Conservation (phyloP, 2,113 vertebrate species). For the Ia io region DNA sequence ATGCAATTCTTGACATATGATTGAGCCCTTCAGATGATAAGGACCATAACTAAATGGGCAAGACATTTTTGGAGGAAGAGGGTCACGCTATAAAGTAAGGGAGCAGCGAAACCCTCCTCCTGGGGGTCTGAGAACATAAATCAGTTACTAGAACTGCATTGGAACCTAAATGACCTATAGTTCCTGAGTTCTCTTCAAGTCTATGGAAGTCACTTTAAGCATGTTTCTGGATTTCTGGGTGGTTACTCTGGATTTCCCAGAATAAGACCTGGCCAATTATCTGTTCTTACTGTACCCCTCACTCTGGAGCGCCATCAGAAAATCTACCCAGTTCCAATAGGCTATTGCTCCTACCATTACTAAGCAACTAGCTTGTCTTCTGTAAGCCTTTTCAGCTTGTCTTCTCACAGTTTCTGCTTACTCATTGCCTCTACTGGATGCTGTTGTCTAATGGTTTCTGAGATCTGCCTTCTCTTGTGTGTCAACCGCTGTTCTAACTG, state of each 20-base stretch:
- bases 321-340: not conserved
- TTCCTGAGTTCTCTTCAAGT: not conserved
- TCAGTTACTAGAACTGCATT: not conserved
- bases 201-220: not conserved
- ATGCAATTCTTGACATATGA: not conserved
- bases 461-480: not conserved
- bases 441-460: not conserved
- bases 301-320: not conserved
- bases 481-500: not conserved
- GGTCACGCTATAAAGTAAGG: not conserved
- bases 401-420: not conserved
- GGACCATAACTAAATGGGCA: not conserved
- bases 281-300: not conserved
- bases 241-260: not conserved
- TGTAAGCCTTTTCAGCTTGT: not conserved
- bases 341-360: not conserved
- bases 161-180: not conserved
- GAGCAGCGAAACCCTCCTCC: not conserved
- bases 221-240: not conserved
- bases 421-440: not conserved
- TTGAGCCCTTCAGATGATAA: not conserved
- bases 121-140: not conserved
- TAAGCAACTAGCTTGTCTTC: conserved; percentile 15
- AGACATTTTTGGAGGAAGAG: not conserved
- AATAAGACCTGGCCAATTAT: not conserved